These are phyloP conservation scores for Hyaena hyaena DNA, from an alignment of 2,113 vertebrate species.

Conservation along the genomic window DNA sequence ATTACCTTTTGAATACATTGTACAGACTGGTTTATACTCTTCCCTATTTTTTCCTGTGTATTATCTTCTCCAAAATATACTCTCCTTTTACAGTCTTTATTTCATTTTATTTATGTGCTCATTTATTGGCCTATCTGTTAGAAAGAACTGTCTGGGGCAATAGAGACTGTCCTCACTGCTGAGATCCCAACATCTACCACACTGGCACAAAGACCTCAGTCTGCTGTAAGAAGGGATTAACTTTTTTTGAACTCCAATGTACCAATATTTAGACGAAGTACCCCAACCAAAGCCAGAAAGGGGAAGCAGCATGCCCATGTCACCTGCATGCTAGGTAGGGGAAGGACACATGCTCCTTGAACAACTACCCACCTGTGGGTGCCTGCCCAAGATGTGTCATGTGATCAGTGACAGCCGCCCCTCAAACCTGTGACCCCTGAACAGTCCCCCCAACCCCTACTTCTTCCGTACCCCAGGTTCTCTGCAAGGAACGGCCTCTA, in stretches of 20 bases:
- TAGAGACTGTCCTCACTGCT: background rate
- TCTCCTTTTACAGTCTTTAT: background rate
- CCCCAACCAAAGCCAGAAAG: background rate
- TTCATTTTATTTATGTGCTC: background rate
- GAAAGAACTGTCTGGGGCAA: background rate
- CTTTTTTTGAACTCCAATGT: background rate
- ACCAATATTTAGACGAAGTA: background rate
- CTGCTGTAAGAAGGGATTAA: background rate
- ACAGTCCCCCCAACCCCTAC: background rate
- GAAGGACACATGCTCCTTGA: rapidly evolving
- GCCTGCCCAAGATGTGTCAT: background rate
- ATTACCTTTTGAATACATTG: background rate
- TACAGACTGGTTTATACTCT: background rate
- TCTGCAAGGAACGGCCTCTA: background rate
- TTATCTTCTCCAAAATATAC: background rate
- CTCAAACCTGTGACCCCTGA: too few relatives aligned
- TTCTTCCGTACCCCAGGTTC: too few relatives aligned
- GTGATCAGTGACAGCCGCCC: background rate
- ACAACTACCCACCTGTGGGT: too few relatives aligned
- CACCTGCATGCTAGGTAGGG: background rate
- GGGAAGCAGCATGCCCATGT: rapidly evolving
- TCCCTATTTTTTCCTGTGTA: background rate
- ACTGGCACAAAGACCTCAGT: background rate
- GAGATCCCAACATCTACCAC: background rate
- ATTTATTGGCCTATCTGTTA: background rate